Evolutionary conservation across 2,113 vertebrate genomes (phyloP), one percentile per base, ranked within the genome.

Genomic region (Pachyramphus minor): DNA sequence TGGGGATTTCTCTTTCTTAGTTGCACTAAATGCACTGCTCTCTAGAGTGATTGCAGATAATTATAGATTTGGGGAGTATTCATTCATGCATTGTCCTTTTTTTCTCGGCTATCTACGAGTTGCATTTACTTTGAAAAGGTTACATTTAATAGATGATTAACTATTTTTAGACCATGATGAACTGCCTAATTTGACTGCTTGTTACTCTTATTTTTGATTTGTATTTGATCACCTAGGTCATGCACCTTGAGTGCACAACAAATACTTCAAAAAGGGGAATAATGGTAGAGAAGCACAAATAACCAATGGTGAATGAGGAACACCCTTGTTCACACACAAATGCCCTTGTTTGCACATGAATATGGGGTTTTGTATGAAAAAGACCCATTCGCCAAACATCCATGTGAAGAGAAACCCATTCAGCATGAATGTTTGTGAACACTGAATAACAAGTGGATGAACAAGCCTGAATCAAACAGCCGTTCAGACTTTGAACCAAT

Each of bases 311-410:
- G 92, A 97, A 94, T 92, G 76, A 95, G 73, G 58, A 94, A 94
- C 84, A 62, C 89, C 69, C 96, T 96, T 94, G 95, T 95, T 96
- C 95, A 66, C 90, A 94, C 86, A 96, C 92, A 96, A 97, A 96
- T 79, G 71, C 60, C 92, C 95, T 97, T 96, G 95, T 96, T 97
- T 94, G 95, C 95, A 96, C 96, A 96, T 97, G 93, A 97, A 97
- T 97, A 92, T 97, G 66, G 88, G 76, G 1, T 79, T 92, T 95
- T 93, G 86, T 94, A 95, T 92, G 93, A 96, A 89, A 97, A 96
- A 96, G 95, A 95, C 86, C 90, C 86, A 95, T 97, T 96, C 62
- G 93, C 95, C 89, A 96, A 96, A 97, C 86, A 95, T 96, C 90
- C 95, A 96, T 95, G 94, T 93, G 96, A 96, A 96, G 95, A 89